phyloP scores from a whole-genome alignment of 2,888 invertebrate species.

The Sesia bembeciformis region DNA sequence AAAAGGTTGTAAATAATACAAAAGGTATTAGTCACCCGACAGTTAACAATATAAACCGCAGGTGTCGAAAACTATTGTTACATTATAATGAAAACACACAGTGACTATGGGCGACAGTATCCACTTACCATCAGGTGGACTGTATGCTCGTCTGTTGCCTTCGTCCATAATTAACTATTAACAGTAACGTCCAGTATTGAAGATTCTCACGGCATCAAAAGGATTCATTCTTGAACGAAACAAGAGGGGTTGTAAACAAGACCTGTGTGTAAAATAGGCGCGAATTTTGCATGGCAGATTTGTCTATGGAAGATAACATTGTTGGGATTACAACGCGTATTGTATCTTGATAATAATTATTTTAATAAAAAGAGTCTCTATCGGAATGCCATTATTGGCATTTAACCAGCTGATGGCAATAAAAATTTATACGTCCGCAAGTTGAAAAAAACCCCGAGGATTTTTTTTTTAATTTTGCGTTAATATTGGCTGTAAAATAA shows the following conservation, averaged over 20 bases:
- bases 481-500: neutral
- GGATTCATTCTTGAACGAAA: conserved; percentile 4
- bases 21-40: too few relatives aligned
- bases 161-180: too few relatives aligned
- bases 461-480: neutral
- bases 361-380: neutral
- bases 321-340: neutral
- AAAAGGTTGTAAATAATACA: too few relatives aligned
- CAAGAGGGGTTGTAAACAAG: neutral
- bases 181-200: neutral
- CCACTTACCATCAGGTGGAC: too few relatives aligned
- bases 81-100: too few relatives aligned
- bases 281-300: too few relatives aligned
- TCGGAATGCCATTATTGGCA: neutral
- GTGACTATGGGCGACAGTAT: too few relatives aligned
- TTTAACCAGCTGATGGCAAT: neutral
- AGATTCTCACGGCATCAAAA: conserved; percentile 1
- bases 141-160: too few relatives aligned
- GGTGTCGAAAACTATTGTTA: too few relatives aligned
- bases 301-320: too few relatives aligned
- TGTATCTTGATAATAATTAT: neutral
- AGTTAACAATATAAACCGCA: too few relatives aligned
- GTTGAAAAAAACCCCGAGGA: neutral
- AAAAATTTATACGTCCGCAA: neutral
- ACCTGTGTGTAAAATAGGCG: neutral